Percentiles rank a stretch among this genome's conserved stretches.
Conservation (phyloP, 2,113 vertebrate genomes). For the Gallinago media region DNA sequence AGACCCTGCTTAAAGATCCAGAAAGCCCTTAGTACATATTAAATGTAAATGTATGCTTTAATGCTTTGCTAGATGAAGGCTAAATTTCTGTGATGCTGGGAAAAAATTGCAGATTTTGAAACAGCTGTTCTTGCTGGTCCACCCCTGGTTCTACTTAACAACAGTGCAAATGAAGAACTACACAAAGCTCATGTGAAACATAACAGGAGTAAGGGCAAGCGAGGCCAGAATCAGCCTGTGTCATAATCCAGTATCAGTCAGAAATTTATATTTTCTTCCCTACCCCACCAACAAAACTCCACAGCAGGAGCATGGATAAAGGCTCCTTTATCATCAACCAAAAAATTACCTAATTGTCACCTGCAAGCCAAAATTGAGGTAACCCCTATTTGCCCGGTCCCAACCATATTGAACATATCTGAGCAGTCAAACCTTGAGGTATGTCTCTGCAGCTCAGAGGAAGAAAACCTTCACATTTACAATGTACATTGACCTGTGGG, state of each 20-base stretch:
- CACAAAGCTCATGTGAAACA: fast-evolving
- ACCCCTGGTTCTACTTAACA: background rate
- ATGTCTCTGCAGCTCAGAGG: background rate
- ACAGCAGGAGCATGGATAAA: background rate
- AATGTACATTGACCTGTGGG: background rate
- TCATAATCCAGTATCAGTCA: background rate
- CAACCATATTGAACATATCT: background rate
- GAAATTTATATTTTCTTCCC: background rate
- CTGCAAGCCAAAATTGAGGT: background rate
- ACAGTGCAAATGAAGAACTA: background rate
- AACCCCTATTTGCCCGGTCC: background rate
- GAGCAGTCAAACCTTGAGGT: background rate
- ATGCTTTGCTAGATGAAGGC: background rate
- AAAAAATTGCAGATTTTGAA: background rate
- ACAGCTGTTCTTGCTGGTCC: background rate
- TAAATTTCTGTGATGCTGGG: background rate
- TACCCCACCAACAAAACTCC: background rate
- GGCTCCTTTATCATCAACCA: background rate
- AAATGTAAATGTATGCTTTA: background rate
- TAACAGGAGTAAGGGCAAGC: background rate
- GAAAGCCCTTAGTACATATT: background rate
- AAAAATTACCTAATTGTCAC: background rate
- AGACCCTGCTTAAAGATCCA: background rate
- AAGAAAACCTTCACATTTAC: background rate
- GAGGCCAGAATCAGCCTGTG: background rate